Evolutionary conservation across 2,113 vertebrate species (phyloP).

Genomic region (Pristiophorus japonicus): DNA sequence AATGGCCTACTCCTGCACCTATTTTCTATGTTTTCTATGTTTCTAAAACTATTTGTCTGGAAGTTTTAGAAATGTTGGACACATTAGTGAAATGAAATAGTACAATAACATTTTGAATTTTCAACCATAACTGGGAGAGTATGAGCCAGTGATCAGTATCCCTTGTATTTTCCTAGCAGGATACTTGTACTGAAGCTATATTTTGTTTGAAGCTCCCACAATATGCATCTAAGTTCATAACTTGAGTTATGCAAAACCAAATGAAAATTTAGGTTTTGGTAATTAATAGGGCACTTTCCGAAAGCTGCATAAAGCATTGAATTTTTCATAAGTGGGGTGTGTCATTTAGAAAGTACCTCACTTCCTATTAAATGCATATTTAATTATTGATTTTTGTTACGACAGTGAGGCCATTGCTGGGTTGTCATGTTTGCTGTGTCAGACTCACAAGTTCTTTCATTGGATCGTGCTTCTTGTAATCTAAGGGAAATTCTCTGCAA

Average conservation of each 20-base stretch:
- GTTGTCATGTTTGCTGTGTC: neutral
- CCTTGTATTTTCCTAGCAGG: neutral
- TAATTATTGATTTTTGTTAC: neutral
- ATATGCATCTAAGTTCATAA: too few species aligned
- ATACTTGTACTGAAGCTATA: neutral
- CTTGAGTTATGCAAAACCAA: neutral
- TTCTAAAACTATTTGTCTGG: neutral
- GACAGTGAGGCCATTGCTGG: neutral
- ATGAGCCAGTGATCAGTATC: neutral
- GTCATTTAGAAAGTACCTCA: too few species aligned
- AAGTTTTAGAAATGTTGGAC: neutral
- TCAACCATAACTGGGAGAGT: neutral
- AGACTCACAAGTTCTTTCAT: neutral
- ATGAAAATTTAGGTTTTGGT: neutral
- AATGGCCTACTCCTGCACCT: too few species aligned
- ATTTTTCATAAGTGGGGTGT: neutral
- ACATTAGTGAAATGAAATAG: neutral
- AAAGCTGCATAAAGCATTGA: neutral
- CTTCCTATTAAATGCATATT: neutral
- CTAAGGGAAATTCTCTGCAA: neutral
- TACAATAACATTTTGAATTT: neutral
- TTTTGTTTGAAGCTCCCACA: neutral
- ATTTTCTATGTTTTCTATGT: too few species aligned
- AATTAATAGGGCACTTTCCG: neutral
- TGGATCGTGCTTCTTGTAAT: neutral